Conservation (phyloP, 2,113 vertebrate genomes). For the Erythrocercus mccallii region DNA sequence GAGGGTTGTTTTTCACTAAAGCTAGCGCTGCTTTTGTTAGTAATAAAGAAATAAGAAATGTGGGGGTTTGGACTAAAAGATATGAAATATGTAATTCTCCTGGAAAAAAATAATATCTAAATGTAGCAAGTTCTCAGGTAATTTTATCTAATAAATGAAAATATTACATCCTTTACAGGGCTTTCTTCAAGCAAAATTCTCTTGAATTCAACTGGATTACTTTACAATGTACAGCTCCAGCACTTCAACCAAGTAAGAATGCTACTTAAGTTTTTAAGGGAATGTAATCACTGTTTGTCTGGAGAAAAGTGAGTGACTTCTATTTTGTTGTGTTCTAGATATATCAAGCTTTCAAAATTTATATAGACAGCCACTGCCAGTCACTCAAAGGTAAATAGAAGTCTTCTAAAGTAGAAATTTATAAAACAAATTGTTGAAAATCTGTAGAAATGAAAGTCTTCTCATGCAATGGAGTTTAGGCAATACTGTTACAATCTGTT, state of each 20-base stretch:
- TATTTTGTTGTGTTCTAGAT: conserved; percentile 72
- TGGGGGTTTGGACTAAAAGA: neutral
- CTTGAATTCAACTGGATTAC: conserved; percentile 82
- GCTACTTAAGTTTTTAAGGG: neutral
- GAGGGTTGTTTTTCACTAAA: neutral
- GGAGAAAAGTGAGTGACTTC: neutral
- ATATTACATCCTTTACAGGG: conserved; percentile 73
- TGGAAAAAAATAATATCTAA: neutral
- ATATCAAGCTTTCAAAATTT: conserved; percentile 92
- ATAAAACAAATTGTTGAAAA: neutral
- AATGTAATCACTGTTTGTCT: neutral
- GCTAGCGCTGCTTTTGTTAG: neutral
- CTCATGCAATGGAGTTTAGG: neutral
- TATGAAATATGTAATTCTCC: neutral
- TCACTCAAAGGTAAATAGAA: conserved; percentile 77
- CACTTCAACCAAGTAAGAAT: conserved; percentile 87
- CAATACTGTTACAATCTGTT: neutral
- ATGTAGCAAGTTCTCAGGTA: neutral
- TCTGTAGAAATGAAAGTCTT: neutral
- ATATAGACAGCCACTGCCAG: conserved; percentile 83
- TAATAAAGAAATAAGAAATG: neutral
- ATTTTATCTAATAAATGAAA: neutral
- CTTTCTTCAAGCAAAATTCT: conserved; percentile 81
- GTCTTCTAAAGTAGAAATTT: neutral
- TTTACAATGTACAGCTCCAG: conserved; percentile 84